phyloP scores from a whole-genome alignment of 2,797 vertebrate species.

The Uromys caudimaculatus region DNA sequence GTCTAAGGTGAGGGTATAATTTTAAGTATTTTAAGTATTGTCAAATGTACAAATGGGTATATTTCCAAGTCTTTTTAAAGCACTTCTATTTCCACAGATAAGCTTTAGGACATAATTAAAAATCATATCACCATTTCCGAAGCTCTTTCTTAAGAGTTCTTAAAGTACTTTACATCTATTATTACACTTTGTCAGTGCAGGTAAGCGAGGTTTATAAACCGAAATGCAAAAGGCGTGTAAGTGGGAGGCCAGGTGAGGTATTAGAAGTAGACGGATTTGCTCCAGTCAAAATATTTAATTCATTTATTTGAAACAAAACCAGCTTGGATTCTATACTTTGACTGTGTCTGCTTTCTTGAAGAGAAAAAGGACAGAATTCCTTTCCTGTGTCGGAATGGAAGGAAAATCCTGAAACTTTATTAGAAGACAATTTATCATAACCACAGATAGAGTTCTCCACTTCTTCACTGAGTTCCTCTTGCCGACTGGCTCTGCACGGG shows the following conservation, averaged over 20 bases:
- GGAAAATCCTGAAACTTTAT: conserved; percentile 41
- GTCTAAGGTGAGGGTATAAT: neutral
- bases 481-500: neutral
- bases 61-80: conserved; percentile 20
- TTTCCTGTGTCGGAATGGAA: conserved; percentile 49
- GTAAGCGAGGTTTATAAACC: neutral
- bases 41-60: neutral
- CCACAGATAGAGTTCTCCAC: neutral
- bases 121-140: conserved; percentile 48
- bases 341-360: conserved; percentile 44
- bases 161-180: conserved; percentile 49
- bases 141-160: conserved; percentile 64
- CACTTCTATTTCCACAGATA: neutral
- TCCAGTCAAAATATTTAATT: conserved; percentile 78
- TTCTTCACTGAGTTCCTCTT: neutral
- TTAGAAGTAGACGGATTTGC: conserved; percentile 60
- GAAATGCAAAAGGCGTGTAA: neutral
- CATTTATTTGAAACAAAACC: conserved; percentile 66
- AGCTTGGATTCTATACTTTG: conserved; percentile 32
- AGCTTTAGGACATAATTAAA: conserved; percentile 41
- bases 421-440: conserved; percentile 44
- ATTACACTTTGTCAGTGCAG: conserved; percentile 46
- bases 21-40: neutral
- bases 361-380: conserved; percentile 52
- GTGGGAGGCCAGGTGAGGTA: conserved; percentile 68